These are phyloP conservation scores for Colletes collaris DNA, from an alignment of 2,888 invertebrate genomes.

Conservation along the genomic window DNA sequence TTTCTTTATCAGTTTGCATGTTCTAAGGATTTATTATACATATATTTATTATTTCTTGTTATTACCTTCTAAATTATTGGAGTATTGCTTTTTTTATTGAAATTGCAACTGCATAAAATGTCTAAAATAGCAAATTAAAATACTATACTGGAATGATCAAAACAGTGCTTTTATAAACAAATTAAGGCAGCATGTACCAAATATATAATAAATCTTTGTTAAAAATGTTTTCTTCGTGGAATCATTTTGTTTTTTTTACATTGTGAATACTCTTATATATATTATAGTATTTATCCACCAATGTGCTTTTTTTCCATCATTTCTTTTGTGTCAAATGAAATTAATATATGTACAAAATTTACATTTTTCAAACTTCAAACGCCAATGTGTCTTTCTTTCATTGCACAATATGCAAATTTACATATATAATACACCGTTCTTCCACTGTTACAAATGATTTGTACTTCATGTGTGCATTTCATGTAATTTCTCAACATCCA, in stretches of 20 bases:
- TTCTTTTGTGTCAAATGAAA: not conserved
- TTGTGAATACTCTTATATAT: slow-evolving; percentile 6
- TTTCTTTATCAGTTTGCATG: no score
- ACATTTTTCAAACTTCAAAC: not conserved
- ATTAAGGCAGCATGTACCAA: slow-evolving; percentile 9
- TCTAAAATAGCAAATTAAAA: not conserved
- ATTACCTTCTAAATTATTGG: not conserved
- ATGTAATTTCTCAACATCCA: not conserved
- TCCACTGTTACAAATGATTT: not conserved
- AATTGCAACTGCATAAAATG: slow-evolving; percentile 1
- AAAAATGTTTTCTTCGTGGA: slow-evolving; percentile 17
- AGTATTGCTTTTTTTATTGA: not conserved
- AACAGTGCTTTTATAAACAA: slow-evolving; percentile 17
- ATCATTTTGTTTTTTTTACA: not conserved
- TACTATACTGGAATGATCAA: slow-evolving; percentile 45
- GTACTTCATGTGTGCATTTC: no score
- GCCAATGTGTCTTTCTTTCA: not conserved
- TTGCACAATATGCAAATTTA: not conserved
- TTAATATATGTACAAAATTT: slow-evolving; percentile 21
- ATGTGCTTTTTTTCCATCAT: not conserved
- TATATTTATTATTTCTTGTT: slow-evolving; percentile 1
- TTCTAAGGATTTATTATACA: not conserved
- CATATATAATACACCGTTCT: not conserved
- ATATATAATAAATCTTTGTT: slow-evolving; percentile 6
- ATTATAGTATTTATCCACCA: slow-evolving; percentile 4